phyloP scores from a whole-genome alignment of 2,797 vertebrate species.

The Cygnus olor region DNA sequence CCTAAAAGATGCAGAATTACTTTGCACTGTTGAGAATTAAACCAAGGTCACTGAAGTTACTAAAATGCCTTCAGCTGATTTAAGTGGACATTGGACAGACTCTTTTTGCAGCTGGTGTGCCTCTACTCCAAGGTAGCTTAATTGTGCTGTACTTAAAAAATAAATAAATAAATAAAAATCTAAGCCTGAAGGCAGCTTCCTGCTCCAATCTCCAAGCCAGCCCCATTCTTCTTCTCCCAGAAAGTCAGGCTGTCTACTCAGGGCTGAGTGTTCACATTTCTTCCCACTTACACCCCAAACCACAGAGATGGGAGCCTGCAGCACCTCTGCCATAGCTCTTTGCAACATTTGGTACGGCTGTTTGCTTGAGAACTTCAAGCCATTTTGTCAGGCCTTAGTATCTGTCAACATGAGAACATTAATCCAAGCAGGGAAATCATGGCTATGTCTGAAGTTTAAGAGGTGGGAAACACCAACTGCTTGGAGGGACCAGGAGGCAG shows the following conservation, averaged over 20 bases:
- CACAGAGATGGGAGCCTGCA: neutral
- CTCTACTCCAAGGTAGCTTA: neutral
- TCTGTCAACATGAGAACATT: neutral
- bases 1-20: neutral
- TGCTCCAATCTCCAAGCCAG: neutral
- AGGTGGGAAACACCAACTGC: neutral
- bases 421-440: neutral
- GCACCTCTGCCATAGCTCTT: neutral
- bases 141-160: neutral
- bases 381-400: neutral
- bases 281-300: neutral
- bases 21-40: neutral
- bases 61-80: neutral
- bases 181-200: neutral
- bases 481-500: neutral
- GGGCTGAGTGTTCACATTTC: neutral
- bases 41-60: neutral
- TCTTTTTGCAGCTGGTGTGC: neutral
- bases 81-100: neutral
- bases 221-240: neutral
- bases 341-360: neutral
- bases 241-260: neutral
- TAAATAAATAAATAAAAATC: neutral
- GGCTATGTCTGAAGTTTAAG: neutral
- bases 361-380: neutral